Base-by-base conservation (phyloP, 2,113 vertebrate species). In the Hipposideros armiger region DNA sequence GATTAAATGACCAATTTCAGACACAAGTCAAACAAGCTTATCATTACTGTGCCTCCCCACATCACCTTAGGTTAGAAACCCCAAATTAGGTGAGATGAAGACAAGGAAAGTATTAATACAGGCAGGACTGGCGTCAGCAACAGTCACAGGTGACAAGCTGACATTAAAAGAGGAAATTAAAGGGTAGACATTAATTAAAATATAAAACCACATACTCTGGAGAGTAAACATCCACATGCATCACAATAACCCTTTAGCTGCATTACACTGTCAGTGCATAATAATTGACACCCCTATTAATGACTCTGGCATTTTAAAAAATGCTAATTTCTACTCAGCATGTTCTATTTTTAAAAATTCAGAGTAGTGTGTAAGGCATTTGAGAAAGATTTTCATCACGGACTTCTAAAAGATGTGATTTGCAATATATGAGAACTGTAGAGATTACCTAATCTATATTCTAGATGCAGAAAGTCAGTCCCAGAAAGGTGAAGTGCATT, bases 251-350 rank as follows among this genome's bases (percentile, higher is more conserved):
- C 86, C 76, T 74, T 87, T 90, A 73, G 70, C 60, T 92, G 54
- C 81, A 90, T 95, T 85, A 94, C 36, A 50, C 36, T 77, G 90
- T 97, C 94, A 81, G 67, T 66, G 64, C 78, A 95, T 87, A 92
- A 97, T 85, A 93, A 97, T 1, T 92, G 81, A 92, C 92, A 96
- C 88, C 92, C 70, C 67, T 92, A 97, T 92, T 97, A 96, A 97
- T 88, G 94, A 92, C 92, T 94, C 64, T 97, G 97, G 96, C 97
- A 97, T 97, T 98, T 97, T 50, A n/a, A 81, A 70, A 97, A 97
- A 97, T 96, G 95, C 89, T 95, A 95, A 97, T 94, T 97, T 97
- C 95, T 95, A 50, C 64, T 84, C 76, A 73, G n/a, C 32, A 56
- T 94, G 87, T 95, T 92, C 70, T 90, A 95, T 76, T 96, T 95